phyloP scores from a whole-genome alignment of 2,113 vertebrate genomes.

The Catharus fuscescens region DNA sequence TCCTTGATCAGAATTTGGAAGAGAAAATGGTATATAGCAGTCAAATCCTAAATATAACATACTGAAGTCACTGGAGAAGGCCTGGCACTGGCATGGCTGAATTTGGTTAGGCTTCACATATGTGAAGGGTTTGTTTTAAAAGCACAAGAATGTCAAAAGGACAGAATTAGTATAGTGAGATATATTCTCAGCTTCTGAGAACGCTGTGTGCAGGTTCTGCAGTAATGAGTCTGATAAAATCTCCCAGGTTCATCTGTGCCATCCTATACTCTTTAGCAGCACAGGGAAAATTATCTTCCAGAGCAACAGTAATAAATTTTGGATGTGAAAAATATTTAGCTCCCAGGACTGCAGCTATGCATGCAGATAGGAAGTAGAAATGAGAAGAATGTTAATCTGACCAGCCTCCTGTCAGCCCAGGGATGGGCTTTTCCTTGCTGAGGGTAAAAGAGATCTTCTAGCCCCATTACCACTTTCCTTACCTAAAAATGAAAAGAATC shows the following conservation, averaged over 20 bases:
- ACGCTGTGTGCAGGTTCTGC: background rate
- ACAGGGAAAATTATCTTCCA: background rate
- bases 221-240: background rate
- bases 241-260: background rate
- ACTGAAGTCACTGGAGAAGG: background rate
- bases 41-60: background rate
- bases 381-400: background rate
- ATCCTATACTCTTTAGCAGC: background rate
- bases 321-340: slow-evolving; percentile 7
- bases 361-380: background rate
- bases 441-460: background rate
- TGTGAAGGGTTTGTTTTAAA: background rate
- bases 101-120: background rate
- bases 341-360: background rate
- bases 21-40: background rate
- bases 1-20: background rate
- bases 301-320: background rate
- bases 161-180: background rate
- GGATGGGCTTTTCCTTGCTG: background rate
- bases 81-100: background rate
- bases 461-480: background rate
- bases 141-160: background rate
- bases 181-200: background rate
- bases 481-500: background rate
- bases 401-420: background rate